phyloP scores from a whole-genome alignment of 2,113 vertebrate species.

The Arizona elegans region DNA sequence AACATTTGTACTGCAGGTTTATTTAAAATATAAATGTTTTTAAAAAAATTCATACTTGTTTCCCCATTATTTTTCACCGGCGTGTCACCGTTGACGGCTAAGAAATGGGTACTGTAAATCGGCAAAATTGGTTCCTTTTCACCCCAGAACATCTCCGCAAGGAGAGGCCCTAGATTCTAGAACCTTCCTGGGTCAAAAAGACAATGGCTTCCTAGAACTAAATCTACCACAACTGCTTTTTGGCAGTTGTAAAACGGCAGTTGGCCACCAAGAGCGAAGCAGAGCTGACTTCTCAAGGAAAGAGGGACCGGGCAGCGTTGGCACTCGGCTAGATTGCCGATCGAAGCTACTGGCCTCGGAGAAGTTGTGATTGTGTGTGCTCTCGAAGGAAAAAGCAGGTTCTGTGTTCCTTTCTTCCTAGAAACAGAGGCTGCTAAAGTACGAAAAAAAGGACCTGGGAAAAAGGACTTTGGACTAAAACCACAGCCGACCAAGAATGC shows the following conservation, averaged over 20 bases:
- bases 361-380: too few relatives aligned
- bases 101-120: not conserved
- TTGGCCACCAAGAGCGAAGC: not conserved
- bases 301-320: not conserved
- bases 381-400: too few relatives aligned
- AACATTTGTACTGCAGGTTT: not conserved
- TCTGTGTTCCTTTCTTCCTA: not conserved
- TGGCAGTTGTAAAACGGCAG: constrained; percentile 1
- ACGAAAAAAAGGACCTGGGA: not conserved
- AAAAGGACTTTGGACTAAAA: constrained; percentile 38
- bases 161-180: not conserved
- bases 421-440: constrained; percentile 34
- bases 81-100: not conserved
- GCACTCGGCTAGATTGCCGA: too few relatives aligned
- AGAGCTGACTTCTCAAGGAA: too few relatives aligned
- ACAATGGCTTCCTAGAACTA: not conserved
- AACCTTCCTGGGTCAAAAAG: not conserved
- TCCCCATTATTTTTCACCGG: not conserved
- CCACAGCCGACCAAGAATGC: constrained; percentile 7
- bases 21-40: constrained; percentile 5
- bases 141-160: not conserved
- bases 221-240: not conserved
- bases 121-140: not conserved
- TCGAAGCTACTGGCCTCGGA: not conserved
- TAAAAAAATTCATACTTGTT: not conserved